Evolutionary conservation across 2,888 invertebrate genomes (phyloP).

Genomic region (Lithodes maja): DNA sequence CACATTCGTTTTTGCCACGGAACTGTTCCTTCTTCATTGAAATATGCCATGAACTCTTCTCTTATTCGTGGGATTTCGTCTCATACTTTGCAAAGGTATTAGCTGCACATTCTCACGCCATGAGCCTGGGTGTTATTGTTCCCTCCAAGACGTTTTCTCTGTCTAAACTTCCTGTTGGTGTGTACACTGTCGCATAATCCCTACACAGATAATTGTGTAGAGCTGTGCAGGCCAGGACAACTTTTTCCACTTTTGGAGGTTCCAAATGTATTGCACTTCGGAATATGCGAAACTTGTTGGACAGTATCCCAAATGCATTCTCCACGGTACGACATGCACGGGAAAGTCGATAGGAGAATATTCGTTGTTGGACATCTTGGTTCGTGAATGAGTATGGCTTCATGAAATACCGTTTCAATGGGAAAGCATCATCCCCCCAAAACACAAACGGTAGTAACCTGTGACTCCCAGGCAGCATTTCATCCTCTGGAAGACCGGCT

Average conservation of each 20-base stretch:
- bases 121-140: not conserved
- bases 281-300: conserved; percentile 44
- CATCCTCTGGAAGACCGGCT: conserved; percentile 21
- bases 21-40: conserved; percentile 34
- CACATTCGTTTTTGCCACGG: conserved; percentile 26
- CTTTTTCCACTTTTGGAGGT: conserved; percentile 26
- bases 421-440: conserved; percentile 56
- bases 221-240: conserved; percentile 47
- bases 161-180: conserved; percentile 26
- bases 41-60: conserved; percentile 23
- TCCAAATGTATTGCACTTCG: conserved; percentile 33
- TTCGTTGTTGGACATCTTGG: conserved; percentile 19
- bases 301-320: conserved; percentile 61
- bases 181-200: conserved; percentile 8
- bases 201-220: conserved; percentile 43
- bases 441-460: conserved; percentile 38
- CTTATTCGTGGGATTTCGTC: conserved; percentile 12
- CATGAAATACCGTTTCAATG: conserved; percentile 35
- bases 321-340: conserved; percentile 45
- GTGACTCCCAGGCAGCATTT: conserved; percentile 17
- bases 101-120: conserved; percentile 4
- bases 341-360: conserved; percentile 59
- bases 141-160: not conserved
- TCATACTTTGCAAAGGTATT: conserved; percentile 3
- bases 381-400: conserved; percentile 38